Evolutionary conservation across 2,888 invertebrate species (phyloP), one percentile per base, ranked within the genome.

Genomic region (Drosophila demipolita): DNA sequence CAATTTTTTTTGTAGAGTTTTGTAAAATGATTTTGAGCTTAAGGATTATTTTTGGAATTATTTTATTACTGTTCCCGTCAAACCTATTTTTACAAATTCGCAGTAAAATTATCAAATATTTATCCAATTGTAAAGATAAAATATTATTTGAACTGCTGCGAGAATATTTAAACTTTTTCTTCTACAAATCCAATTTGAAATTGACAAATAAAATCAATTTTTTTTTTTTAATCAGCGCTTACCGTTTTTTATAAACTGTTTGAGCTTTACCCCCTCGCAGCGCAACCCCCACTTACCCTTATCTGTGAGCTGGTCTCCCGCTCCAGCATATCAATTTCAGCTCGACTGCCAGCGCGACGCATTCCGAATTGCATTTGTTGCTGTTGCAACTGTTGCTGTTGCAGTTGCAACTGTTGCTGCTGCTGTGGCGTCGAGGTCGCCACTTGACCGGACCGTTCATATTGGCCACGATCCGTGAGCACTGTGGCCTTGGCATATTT

Each of bases 321-420:
- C 78, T 93, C 93, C 55, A 93, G 73, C 78, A 92, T 90, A 88
- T 93, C 93, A 67, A 93, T 92, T 91, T 93, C 93, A 57, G 92
- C 92, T 36, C 93, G 91, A 74, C 93, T 93, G 62, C 91, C 91
- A 52, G 84, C 90, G 60, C 92, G 92, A 66, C 92, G 82, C 66
- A 93, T 80, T 55, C 92, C 91, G 84, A 91, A 90, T 61, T 81
- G 75, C 26, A 77, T 49, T 38, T 69, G 66, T 32, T 76, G 75
- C 57, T 80, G 83, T 29, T 62, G 78, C 3, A 42, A 9, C 9
- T 48, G 54, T 7, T 55, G 55, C 7, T 54, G 59, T 7, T 67
- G 77, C 64, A 87, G 76, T 23, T 61, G 80, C 12, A 53, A 75
- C 3, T 64, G 50, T 9, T 38, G 42, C 9, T 58, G 58, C 1